Evolutionary conservation across 2,888 invertebrate species (phyloP), one percentile per base, ranked within the genome.

Genomic region (Coenonympha arcania): DNA sequence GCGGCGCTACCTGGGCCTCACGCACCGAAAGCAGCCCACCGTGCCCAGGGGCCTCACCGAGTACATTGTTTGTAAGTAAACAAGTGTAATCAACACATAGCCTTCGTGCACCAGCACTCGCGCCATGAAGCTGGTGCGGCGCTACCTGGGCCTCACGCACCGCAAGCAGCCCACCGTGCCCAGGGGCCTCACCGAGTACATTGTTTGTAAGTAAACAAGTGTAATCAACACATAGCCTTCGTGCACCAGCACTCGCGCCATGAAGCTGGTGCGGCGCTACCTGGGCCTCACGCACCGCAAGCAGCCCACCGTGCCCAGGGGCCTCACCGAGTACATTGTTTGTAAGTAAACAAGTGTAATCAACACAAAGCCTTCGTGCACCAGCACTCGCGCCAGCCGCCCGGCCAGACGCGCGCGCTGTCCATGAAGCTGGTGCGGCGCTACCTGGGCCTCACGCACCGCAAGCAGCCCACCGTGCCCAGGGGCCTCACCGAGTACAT

Each of bases 41-140:
- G 93, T 99, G 68, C 97, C 98, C 1, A 91, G 91, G 63, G 89
- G 90, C n/a, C 88, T 98, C 56, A 92, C 95, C 2, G 95, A 97
- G 58, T 94, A 91, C 71, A 92, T 98, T 66, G 96, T 97, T 42
- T 89, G 90, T 79, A 58, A 74, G 88, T 79, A 72, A n/a, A n/a
- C n/a, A n/a, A n/a, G n/a, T n/a, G n/a, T n/a, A n/a, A n/a, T n/a
- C n/a, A n/a, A n/a, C n/a, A n/a, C n/a, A n/a, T n/a, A n/a, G n/a
- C n/a, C 0, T 98, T 96, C 75, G 99, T 99, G 30, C 99, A 99
- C 80, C 94, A 94, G 69, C 93, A 97, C 81, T 91, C 91, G 60
- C 89, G 90, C 48, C 96, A 99, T 98, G 97, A 91, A 91, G 48
- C 89, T 98, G 0, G 95, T 99, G 91, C 90, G 97, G n/a, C 92